Conservation (phyloP, 2,888 invertebrate genomes). For the Eubasilissa splendida region DNA sequence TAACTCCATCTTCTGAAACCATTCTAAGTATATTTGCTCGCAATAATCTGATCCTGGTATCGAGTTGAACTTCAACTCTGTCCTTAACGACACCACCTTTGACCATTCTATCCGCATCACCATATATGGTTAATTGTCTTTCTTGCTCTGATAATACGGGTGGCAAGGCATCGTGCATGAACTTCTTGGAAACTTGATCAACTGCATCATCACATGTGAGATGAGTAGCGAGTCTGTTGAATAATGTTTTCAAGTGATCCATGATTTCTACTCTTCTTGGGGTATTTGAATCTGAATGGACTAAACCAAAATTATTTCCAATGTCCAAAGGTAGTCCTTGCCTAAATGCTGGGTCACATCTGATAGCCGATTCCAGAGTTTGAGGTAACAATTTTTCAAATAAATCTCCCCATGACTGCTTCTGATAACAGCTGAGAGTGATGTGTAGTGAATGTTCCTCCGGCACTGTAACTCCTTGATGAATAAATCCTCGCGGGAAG, state of each 20-base stretch:
- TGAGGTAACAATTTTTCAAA: conserved; percentile 84
- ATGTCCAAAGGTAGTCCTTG: conserved; percentile 86
- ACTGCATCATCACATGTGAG: conserved; percentile 81
- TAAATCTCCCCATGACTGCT: conserved; percentile 91
- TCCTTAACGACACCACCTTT: conserved; percentile 76
- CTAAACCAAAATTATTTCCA: conserved; percentile 82
- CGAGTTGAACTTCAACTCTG: conserved; percentile 77
- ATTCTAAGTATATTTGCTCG: conserved; percentile 75
- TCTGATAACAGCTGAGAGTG: conserved; percentile 93
- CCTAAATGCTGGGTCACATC: conserved; percentile 80
- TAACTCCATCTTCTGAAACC: conserved; percentile 75
- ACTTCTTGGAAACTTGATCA: conserved; percentile 89
- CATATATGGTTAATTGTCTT: conserved; percentile 78
- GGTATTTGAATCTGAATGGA: conserved; percentile 73
- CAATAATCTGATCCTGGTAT: conserved; percentile 75
- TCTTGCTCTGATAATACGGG: conserved; percentile 82
- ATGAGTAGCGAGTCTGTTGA: conserved; percentile 74
- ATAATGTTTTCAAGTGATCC: conserved; percentile 71
- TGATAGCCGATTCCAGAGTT: conserved; percentile 82
- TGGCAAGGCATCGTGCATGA: conserved; percentile 90
- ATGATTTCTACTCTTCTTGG: conserved; percentile 70
- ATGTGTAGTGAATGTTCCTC: conserved; percentile 93
- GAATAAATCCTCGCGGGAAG: conserved; percentile 91
- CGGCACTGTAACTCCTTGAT: conserved; percentile 86
- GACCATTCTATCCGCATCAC: conserved; percentile 80